Conservation (phyloP, 1,140 invertebrate genomes). For the Cardiocondyla obscurior region DNA sequence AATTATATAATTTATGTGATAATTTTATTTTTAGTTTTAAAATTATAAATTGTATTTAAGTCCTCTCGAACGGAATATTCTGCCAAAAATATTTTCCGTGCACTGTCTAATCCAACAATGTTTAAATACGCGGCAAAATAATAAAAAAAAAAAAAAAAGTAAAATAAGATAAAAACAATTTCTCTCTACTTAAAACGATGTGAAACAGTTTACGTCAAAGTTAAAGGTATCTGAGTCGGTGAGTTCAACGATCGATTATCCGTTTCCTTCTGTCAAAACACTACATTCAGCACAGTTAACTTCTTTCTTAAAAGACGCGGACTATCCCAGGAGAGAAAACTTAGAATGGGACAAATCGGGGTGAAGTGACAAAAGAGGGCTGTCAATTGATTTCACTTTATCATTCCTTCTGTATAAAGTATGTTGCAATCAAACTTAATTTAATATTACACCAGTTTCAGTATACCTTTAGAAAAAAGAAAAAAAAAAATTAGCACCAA, state of each 20-base stretch:
- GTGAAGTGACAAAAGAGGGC: constrained; percentile 41
- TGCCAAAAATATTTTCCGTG: neutral
- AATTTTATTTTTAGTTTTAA: neutral
- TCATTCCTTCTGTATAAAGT: neutral
- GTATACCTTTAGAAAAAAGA: neutral
- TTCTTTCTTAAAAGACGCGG: constrained; percentile 54
- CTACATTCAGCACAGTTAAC: constrained; percentile 52
- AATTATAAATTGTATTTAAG: neutral
- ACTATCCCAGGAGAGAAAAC: constrained; percentile 34
- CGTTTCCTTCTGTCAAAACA: constrained; percentile 61
- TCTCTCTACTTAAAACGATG: neutral
- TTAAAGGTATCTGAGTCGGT: constrained; percentile 45
- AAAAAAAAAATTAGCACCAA: neutral
- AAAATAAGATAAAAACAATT: no score
- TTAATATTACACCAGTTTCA: neutral
- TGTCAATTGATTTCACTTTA: constrained; percentile 39
- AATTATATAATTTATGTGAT: neutral
- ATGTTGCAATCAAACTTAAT: neutral
- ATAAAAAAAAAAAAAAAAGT: no score
- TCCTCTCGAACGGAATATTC: neutral
- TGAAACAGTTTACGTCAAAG: constrained; percentile 41
- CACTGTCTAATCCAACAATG: neutral
- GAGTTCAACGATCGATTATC: constrained; percentile 61
- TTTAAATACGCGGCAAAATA: constrained; percentile 9
- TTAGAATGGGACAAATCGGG: constrained; percentile 43